Conservation (phyloP, 2,888 invertebrate species). For the Strigamia maritima region DNA sequence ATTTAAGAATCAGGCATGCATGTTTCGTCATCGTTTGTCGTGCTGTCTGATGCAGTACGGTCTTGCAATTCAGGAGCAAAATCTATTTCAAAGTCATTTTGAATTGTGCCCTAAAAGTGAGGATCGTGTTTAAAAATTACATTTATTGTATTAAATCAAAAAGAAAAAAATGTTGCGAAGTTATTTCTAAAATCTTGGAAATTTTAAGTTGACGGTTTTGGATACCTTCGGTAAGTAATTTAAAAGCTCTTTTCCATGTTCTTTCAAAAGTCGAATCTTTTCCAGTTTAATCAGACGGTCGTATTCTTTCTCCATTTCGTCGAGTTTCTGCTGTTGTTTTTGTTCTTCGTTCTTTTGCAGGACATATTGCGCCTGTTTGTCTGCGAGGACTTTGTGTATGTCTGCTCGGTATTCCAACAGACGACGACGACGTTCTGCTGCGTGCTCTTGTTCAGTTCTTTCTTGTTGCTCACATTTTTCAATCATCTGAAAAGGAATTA, state of each 20-base stretch:
- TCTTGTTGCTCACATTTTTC: not conserved
- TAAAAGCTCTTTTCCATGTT: slow-evolving; percentile 26
- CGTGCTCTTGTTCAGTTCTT: not conserved
- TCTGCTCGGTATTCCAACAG: not conserved
- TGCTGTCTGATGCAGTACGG: not conserved
- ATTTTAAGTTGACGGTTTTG: not conserved
- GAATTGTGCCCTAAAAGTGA: not conserved
- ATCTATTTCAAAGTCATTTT: not conserved
- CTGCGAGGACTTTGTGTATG: not conserved
- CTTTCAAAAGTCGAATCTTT: not conserved
- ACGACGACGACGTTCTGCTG: not conserved
- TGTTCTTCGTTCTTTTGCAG: slow-evolving; percentile 20
- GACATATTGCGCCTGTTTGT: slow-evolving; percentile 1
- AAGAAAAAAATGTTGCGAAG: not conserved
- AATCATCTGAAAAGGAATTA: not conserved
- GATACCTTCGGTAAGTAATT: slow-evolving; percentile 20
- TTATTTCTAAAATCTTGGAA: not conserved
- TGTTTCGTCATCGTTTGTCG: not conserved
- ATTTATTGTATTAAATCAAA: not conserved
- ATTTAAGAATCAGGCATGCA: not conserved
- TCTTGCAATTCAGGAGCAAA: not conserved
- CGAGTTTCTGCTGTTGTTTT: not conserved
- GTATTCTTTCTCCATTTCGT: slow-evolving; percentile 25
- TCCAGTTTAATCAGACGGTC: not conserved
- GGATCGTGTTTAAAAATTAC: not conserved